A percentile compares a stretch with the other conserved stretches of the same genome.
Evolutionary conservation across 2,797 vertebrate genomes (phyloP).

Genomic region (Huso huso): DNA sequence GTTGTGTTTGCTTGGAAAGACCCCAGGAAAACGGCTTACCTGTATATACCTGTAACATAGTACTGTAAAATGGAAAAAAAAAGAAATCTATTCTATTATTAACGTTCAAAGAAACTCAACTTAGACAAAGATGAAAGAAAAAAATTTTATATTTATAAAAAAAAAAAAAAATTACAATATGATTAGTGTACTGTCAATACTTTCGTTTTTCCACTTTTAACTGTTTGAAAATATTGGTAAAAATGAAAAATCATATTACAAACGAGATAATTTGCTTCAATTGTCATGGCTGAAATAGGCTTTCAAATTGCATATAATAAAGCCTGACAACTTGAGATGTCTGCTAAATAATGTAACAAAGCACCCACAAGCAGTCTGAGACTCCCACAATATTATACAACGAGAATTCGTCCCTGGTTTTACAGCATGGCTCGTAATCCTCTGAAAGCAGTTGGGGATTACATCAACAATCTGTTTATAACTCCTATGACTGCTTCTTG

Average conservation of each 20-base stretch:
- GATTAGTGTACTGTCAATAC: too few species aligned
- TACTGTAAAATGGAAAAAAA: too few species aligned
- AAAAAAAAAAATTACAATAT: too few species aligned
- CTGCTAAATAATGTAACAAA: not conserved
- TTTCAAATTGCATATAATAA: not conserved
- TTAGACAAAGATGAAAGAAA: too few species aligned
- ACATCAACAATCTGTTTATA: slow-evolving; percentile 10
- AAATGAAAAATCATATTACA: not conserved
- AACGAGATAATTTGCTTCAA: not conserved
- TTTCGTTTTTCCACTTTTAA: too few species aligned
- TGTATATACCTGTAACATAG: too few species aligned
- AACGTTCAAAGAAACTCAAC: too few species aligned
- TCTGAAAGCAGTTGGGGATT: slow-evolving; percentile 5
- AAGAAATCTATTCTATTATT: too few species aligned
- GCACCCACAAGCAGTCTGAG: not conserved
- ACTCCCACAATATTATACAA: not conserved
- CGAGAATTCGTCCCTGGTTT: not conserved
- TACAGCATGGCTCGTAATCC: not conserved
- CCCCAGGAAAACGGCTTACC: too few species aligned
- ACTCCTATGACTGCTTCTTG: not conserved
- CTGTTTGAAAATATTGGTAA: not conserved
- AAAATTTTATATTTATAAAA: too few species aligned
- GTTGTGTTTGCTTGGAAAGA: too few species aligned
- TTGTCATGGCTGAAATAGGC: not conserved
- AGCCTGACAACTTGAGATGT: not conserved